Evolutionary conservation across 2,888 invertebrate species (phyloP), one percentile per base, ranked within the genome.

Genomic region (Eupelmus urozonus): DNA sequence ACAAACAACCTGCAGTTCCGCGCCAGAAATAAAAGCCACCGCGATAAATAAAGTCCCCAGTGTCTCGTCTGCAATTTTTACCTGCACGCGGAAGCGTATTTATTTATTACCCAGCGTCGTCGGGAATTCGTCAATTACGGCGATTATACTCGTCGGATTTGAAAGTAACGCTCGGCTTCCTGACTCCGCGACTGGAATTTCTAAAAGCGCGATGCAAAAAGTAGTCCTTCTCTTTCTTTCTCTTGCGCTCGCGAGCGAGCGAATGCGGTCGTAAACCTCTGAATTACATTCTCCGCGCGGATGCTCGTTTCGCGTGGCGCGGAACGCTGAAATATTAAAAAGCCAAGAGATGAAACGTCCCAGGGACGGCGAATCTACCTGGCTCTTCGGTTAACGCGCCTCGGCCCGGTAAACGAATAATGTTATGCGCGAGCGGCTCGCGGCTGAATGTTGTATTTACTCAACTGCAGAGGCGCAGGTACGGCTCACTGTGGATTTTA

Each of bases 271-370:
- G 67, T 80, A 74, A 74, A 70, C 60, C 70, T 74, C 71, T 60
- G 72, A 80, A 74, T 70, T 59, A 74, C 76, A 66, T 73, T 76
- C 45, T 27, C 18, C 42, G 67, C 40, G 42, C 27, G 34, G 16
- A 53, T 62, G 51, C 69, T 69, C 74, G 66, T 67, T 75, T 74
- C 66, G 25, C 23, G 70, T 42, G 20, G 27, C 40, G 49, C n/a
- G 73, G 11, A 16, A n/a, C n/a, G 60, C 27, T 79, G 75, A 78
- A 82, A 79, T 82, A 77, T 82, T 78, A 78, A 80, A 80, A 81
- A 82, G 74, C 75, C 70, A 57, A 74, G 51, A 67, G 77, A 77
- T 59, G 53, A 59, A 71, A 65, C 9, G 66, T 20, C 23, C 16
- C 55, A 0, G 42, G 23, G n/a, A n/a, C 25, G 16, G 65, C 16